Base-by-base conservation (phyloP, 2,113 vertebrate genomes). In the Pionites leucogaster region DNA sequence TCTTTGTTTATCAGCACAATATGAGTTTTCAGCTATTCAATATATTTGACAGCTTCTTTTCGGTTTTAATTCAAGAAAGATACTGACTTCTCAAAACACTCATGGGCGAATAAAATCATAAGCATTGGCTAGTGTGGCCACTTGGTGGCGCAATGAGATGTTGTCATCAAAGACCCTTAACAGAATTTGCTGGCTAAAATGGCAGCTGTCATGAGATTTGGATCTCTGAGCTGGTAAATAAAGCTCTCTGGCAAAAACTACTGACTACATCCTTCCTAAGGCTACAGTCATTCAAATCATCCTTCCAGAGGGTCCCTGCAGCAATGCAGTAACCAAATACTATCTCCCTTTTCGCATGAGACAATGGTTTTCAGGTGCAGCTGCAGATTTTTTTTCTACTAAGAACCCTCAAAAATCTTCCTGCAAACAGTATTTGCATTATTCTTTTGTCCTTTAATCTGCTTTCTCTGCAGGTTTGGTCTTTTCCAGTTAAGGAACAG, bases 81-180 rank as follows among this genome's bases (percentile, higher is more conserved):
- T 27, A 42, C 7, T 75, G 59, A 47, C 12, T 77, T 79, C 47
- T 84, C 39, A 25, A 53, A 50, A 35, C 20, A 22, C 18, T 22
- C 6, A 22, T 59, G 29, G 49, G 3, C 20, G 29, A 41, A 52
- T 29, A 33, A 64, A 82, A 25, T 25, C 33, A 5, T 9, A 14
- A 37, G 49, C 70, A 33, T 49, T 80, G 90, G 82, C 55, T 50
- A 18, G 12, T 16, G 55, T 39, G 86, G 86, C 95, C 94, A 91
- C 95, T 84, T 93, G 95, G 94, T 86, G 92, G 96, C 88, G 96
- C 96, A 74, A 22, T 4, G 55, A 71, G 94, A 92, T 31, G 17
- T 5, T 74, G 55, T 50, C 86, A 95, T 17, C 57, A 44, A 72
- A 65, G 60, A 33, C 10, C 44, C 44, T 16, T 2, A 37, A 37